A percentile compares a stretch with the other conserved stretches of the same genome.
Evolutionary conservation across 2,888 invertebrate species (phyloP).

Genomic region (Stenoptilia bipunctidactyla): DNA sequence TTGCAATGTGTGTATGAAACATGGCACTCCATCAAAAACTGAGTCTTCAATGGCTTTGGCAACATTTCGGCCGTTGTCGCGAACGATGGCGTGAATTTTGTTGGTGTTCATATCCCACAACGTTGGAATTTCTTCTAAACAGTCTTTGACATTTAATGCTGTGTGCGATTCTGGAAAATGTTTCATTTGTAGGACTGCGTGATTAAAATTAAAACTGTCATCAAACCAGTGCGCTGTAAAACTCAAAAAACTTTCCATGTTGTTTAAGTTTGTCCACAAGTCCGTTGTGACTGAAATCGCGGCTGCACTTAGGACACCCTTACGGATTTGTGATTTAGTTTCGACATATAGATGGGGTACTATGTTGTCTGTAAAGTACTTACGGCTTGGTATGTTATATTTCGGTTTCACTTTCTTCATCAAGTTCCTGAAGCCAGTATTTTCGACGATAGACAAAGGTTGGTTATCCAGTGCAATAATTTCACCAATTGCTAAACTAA

Average conservation of each 20-base stretch:
- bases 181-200: constrained; percentile 12
- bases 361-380: constrained; percentile 16
- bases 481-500: neutral
- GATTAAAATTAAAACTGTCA: constrained; percentile 6
- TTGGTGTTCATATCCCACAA: constrained; percentile 5
- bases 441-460: neutral
- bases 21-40: constrained; percentile 17
- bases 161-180: constrained; percentile 7
- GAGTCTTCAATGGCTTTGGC: constrained; percentile 20
- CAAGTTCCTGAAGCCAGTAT: constrained; percentile 8
- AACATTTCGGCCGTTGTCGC: constrained; percentile 23
- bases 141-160: constrained; percentile 8
- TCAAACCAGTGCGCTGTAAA: constrained; percentile 14
- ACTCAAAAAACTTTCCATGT: constrained; percentile 16
- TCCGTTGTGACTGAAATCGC: constrained; percentile 18
- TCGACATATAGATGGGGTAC: constrained; percentile 16
- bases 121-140: constrained; percentile 1
- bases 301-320: too few species aligned
- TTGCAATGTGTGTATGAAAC: constrained; percentile 6
- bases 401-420: constrained; percentile 8
- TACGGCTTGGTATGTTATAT: constrained; percentile 17
- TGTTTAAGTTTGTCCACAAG: constrained; percentile 16
- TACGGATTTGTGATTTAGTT: constrained; percentile 14
- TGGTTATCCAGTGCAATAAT: neutral
- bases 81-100: constrained; percentile 23